A percentile compares a stretch with the other conserved stretches of the same genome.
phyloP scores from a whole-genome alignment of 2,113 vertebrate species.

The Carassius auratus region DNA sequence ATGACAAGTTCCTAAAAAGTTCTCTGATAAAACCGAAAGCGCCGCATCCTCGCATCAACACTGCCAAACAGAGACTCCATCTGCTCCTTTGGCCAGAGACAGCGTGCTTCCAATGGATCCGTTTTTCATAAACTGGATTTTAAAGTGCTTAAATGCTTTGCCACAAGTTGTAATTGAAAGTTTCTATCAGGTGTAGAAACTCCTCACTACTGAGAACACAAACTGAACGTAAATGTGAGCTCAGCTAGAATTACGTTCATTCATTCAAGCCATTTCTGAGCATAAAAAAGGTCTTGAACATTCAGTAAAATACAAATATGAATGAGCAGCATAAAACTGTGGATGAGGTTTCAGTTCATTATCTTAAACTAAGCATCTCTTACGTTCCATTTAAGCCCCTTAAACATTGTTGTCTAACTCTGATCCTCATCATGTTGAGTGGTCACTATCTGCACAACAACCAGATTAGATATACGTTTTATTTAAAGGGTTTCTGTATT shows the following conservation, averaged over 20 bases:
- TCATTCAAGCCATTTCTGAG: not conserved
- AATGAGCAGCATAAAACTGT: not conserved
- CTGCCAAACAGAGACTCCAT: not conserved
- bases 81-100: not conserved
- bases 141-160: not conserved
- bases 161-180: not conserved
- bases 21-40: not conserved
- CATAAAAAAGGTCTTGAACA: not conserved
- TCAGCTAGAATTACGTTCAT: not conserved
- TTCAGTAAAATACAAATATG: not conserved
- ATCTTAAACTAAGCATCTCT: not conserved
- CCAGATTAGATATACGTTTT: not conserved
- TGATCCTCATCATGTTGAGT: not conserved
- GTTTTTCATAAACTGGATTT: not conserved
- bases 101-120: not conserved
- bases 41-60: not conserved
- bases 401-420: not conserved
- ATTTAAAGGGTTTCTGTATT: not conserved
- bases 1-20: slow-evolving; percentile 28
- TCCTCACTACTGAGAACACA: not conserved
- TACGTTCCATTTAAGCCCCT: not conserved
- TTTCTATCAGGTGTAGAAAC: not conserved
- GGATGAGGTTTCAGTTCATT: not conserved
- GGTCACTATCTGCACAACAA: not conserved
- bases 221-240: not conserved